Evolutionary conservation across 2,888 invertebrate species (phyloP).

Genomic region (Pogonocherus hispidulus): DNA sequence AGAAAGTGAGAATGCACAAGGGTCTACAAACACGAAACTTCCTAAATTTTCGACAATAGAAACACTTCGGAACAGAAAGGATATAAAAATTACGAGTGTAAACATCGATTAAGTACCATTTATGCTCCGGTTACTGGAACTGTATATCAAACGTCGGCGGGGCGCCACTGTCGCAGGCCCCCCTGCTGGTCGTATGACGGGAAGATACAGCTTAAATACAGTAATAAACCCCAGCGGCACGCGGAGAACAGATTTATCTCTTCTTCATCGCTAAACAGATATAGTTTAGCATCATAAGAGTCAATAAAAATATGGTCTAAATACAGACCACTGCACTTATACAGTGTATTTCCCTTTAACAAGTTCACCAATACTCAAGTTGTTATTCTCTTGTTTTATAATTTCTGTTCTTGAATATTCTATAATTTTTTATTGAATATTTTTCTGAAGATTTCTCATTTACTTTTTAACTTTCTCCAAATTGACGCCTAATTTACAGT

Average conservation of each 20-base stretch:
- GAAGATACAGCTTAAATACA: constrained; percentile 56
- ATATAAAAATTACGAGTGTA: constrained; percentile 37
- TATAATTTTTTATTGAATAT: too few species aligned
- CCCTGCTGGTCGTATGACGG: constrained; percentile 50
- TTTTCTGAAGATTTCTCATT: too few species aligned
- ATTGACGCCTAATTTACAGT: too few species aligned
- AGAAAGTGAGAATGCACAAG: too few species aligned
- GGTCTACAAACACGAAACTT: constrained; percentile 4
- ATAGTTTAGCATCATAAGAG: constrained; percentile 32
- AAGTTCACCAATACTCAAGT: too few species aligned
- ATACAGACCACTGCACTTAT: too few species aligned
- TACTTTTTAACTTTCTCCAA: too few species aligned
- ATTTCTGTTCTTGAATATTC: too few species aligned
- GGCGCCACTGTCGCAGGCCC: constrained; percentile 53
- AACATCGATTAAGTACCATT: constrained; percentile 44
- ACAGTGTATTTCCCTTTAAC: too few species aligned
- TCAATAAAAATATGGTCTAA: constrained; percentile 49
- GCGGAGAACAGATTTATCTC: constrained; percentile 57
- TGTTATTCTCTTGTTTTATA: too few species aligned
- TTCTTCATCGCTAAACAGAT: constrained; percentile 38
- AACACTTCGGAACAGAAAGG: constrained; percentile 29
- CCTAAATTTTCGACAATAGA: constrained; percentile 29
- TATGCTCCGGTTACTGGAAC: constrained; percentile 36
- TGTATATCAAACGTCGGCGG: constrained; percentile 49
- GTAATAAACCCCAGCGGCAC: constrained; percentile 58